Percentiles rank a stretch among this genome's conserved stretches.
These are phyloP conservation scores for Danionella dracula DNA, from an alignment of 2,797 vertebrate genomes.

Conservation along the genomic window DNA sequence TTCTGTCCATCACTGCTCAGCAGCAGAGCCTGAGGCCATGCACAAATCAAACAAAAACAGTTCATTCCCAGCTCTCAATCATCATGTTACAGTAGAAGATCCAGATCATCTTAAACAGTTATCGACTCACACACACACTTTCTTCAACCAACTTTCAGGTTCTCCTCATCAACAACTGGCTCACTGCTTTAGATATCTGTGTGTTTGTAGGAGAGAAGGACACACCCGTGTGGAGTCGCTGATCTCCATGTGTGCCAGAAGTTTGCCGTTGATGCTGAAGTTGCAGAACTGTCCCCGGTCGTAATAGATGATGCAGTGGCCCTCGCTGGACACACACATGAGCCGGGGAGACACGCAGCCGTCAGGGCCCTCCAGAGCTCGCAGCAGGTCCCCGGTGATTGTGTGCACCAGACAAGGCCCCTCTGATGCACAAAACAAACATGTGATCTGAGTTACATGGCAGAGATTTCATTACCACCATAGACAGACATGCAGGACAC, in stretches of 20 bases:
- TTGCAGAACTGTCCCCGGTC: slow-evolving; percentile 96
- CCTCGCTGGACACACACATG: slow-evolving; percentile 93
- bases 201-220: slow-evolving; percentile 9
- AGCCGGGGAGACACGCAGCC: slow-evolving; percentile 82
- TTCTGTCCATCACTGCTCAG: slow-evolving; percentile 97
- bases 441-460: no score
- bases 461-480: no score
- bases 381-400: slow-evolving; percentile 95
- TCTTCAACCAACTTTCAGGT: no score
- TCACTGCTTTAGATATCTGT: neutral
- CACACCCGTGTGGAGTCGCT: slow-evolving; percentile 91
- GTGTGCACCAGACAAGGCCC: slow-evolving; percentile 97
- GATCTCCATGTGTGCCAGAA: slow-evolving; percentile 97
- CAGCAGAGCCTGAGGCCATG: slow-evolving; percentile 79
- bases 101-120: no score
- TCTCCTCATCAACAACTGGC: neutral
- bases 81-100: no score
- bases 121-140: no score
- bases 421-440: slow-evolving; percentile 63
- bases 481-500: no score
- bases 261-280: slow-evolving; percentile 98
- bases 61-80: no score
- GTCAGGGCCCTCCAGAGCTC: slow-evolving; percentile 91
- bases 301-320: slow-evolving; percentile 98
- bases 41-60: neutral